phyloP scores from a whole-genome alignment of 2,113 vertebrate genomes.

The Heliornis fulica region DNA sequence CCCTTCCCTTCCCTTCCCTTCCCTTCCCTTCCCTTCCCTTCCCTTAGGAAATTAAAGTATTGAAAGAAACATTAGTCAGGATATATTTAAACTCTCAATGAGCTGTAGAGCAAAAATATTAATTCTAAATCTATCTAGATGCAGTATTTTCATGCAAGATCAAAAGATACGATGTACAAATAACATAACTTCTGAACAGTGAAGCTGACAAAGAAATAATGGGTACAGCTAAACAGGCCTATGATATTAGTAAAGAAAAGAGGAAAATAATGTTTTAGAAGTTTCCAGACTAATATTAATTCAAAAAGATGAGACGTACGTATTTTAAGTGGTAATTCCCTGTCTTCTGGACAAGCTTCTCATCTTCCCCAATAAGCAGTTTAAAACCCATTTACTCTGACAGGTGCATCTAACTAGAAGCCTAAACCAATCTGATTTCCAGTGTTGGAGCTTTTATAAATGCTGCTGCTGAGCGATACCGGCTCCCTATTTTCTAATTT shows the following conservation, averaged over 20 bases:
- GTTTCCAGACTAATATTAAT: background rate
- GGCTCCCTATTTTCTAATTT: background rate
- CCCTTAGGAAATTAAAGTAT: background rate
- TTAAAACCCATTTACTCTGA: slow-evolving; percentile 17
- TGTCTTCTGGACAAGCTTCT: background rate
- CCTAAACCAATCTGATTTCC: background rate
- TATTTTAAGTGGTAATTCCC: background rate
- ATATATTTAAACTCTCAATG: background rate
- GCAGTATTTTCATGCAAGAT: background rate
- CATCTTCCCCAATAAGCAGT: background rate
- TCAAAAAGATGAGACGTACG: background rate
- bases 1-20: background rate
- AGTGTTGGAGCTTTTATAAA: background rate
- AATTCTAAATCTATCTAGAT: background rate
- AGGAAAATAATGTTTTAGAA: background rate
- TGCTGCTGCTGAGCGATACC: background rate
- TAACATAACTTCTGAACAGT: background rate
- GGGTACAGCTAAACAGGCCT: background rate
- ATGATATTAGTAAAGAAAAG: background rate
- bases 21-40: background rate
- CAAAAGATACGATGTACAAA: background rate
- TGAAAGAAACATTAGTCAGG: background rate
- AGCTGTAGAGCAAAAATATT: background rate
- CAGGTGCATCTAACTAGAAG: background rate
- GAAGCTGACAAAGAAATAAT: background rate